Percentiles rank a stretch among this genome's conserved stretches.
phyloP scores from a whole-genome alignment of 2,888 invertebrate species.

The Phortica okadai region DNA sequence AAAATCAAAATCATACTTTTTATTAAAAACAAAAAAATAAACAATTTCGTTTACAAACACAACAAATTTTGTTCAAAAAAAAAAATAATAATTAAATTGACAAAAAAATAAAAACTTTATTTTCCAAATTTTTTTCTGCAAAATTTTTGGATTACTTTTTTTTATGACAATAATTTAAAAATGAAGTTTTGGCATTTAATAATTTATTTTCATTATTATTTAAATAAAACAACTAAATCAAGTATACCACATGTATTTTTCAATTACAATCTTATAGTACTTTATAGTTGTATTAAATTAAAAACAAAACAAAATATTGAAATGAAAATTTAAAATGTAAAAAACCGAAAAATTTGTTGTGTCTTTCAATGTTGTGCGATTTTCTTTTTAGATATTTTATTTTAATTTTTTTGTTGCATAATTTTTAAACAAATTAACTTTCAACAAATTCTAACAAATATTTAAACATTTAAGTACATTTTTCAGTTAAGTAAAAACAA shows the following conservation, averaged over 20 bases:
- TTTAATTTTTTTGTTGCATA: conserved; percentile 21
- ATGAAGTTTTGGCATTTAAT: neutral
- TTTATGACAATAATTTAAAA: neutral
- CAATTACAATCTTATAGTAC: neutral
- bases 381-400: conserved; percentile 30
- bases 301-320: neutral
- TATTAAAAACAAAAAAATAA: conserved; percentile 58
- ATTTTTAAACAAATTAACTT: conserved; percentile 39
- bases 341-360: neutral
- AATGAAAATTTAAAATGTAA: neutral
- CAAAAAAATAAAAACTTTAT: too few species aligned
- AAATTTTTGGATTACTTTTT: neutral
- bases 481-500: neutral
- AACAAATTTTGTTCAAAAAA: neutral
- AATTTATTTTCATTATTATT: too few species aligned
- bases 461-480: neutral
- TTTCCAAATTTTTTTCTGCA: too few species aligned
- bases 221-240: too few species aligned
- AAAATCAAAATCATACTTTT: conserved; percentile 59
- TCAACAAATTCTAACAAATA: neutral
- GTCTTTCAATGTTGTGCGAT: conserved; percentile 9
- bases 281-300: neutral
- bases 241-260: neutral
- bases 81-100: neutral
- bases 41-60: conserved; percentile 23